Evolutionary conservation across 1,140 invertebrate genomes (phyloP).

Genomic region (Bacillus rossius): DNA sequence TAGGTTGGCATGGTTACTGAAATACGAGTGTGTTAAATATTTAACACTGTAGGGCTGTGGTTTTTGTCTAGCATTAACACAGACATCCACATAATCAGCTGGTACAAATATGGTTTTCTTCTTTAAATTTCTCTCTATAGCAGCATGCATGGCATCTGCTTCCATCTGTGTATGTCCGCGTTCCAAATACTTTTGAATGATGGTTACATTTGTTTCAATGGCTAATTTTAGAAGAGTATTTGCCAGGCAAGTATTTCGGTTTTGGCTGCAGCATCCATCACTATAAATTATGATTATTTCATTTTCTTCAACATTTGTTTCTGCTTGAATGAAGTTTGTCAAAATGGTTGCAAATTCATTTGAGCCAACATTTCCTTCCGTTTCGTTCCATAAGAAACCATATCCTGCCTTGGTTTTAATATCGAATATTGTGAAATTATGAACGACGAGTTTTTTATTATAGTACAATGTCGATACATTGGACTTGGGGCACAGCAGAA

Average conservation of each 20-base stretch:
- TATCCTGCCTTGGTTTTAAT: conserved; percentile 25
- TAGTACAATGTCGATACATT: conserved; percentile 31
- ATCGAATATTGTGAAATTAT: conserved; percentile 37
- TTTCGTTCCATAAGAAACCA: conserved; percentile 30
- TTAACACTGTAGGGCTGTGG: conserved; percentile 14
- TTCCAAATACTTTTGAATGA: conserved; percentile 40
- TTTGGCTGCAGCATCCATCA: conserved; percentile 36
- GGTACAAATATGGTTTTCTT: not conserved
- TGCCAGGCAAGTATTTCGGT: conserved; percentile 32
- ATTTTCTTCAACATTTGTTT: conserved; percentile 4
- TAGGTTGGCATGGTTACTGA: conserved; percentile 15
- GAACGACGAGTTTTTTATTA: conserved; percentile 33
- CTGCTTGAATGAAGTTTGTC: conserved; percentile 7
- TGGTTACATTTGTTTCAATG: conserved; percentile 24
- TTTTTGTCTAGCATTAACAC: conserved; percentile 7
- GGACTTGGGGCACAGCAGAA: conserved; percentile 26
- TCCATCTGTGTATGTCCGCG: conserved; percentile 43
- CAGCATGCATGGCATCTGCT: conserved; percentile 36
- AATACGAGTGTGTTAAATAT: conserved; percentile 16
- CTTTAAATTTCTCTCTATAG: conserved; percentile 18
- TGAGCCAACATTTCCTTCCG: conserved; percentile 22
- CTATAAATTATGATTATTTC: conserved; percentile 29
- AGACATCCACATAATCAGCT: not conserved
- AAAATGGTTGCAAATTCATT: conserved; percentile 25
- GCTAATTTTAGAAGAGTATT: conserved; percentile 34